Percentiles rank a stretch among this genome's conserved stretches.
These are phyloP conservation scores for Athene noctua DNA, from an alignment of 2,113 vertebrate species.

Conservation along the genomic window DNA sequence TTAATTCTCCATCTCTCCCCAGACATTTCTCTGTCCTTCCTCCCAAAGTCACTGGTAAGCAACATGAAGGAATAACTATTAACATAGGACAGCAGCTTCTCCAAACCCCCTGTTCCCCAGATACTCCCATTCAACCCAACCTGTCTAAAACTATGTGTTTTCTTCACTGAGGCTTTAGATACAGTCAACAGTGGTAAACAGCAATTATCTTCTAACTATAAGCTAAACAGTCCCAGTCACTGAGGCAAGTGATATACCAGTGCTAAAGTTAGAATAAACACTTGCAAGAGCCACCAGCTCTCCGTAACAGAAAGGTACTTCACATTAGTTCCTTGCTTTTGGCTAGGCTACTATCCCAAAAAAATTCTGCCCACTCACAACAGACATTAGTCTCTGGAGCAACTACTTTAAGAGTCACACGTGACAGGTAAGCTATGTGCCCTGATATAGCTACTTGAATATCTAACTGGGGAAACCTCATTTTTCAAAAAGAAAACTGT, in stretches of 20 bases:
- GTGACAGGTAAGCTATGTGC: neutral
- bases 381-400: neutral
- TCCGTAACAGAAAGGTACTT: neutral
- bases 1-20: conserved; percentile 27
- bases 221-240: neutral
- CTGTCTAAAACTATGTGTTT: neutral
- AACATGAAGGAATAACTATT: neutral
- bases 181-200: neutral
- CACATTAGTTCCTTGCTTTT: neutral
- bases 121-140: neutral
- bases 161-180: neutral
- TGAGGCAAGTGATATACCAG: neutral
- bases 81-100: neutral
- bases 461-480: neutral
- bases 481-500: neutral
- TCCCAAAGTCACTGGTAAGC: neutral
- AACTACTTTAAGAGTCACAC: neutral
- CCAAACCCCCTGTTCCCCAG: neutral
- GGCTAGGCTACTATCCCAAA: neutral
- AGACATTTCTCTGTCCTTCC: neutral
- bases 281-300: neutral
- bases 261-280: neutral
- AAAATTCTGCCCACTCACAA: neutral
- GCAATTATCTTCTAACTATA: neutral
- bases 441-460: neutral